Percentiles rank a stretch among this genome's conserved stretches.
These are phyloP conservation scores for Argopecten irradians DNA, from an alignment of 1,140 invertebrate genomes.

Conservation along the genomic window DNA sequence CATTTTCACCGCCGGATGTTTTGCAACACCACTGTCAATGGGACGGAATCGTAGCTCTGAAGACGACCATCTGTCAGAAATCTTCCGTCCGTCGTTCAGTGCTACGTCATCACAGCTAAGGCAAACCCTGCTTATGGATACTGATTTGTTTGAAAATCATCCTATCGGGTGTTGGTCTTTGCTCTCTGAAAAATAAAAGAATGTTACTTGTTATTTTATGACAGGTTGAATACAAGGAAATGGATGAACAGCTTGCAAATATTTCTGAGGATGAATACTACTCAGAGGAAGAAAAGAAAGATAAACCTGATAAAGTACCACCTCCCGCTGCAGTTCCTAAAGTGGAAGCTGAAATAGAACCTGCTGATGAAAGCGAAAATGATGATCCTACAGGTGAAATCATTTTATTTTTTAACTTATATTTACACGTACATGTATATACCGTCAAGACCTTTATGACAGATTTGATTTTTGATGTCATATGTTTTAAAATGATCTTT, in stretches of 20 bases:
- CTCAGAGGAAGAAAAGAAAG: slow-evolving; percentile 72
- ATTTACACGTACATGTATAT: too few relatives aligned
- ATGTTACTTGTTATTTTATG: slow-evolving; percentile 17
- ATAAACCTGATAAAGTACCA: slow-evolving; percentile 37
- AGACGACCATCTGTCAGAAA: too few relatives aligned
- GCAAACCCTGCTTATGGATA: neutral
- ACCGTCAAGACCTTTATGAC: too few relatives aligned
- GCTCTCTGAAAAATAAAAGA: neutral
- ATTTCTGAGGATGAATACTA: slow-evolving; percentile 74
- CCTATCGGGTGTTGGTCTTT: neutral
- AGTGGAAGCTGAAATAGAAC: slow-evolving; percentile 51
- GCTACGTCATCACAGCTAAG: neutral
- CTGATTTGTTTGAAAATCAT: neutral
- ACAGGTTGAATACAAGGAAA: slow-evolving; percentile 76
- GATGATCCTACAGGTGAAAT: slow-evolving; percentile 73
- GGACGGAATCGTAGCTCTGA: too few relatives aligned
- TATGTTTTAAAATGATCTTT: too few relatives aligned
- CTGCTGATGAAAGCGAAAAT: slow-evolving; percentile 75
- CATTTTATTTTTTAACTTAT: too few relatives aligned
- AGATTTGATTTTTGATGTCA: too few relatives aligned
- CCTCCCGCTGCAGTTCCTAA: slow-evolving; percentile 37
- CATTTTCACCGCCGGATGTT: too few relatives aligned
- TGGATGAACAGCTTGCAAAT: slow-evolving; percentile 72
- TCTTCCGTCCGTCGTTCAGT: too few relatives aligned
- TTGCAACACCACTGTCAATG: too few relatives aligned